Percentiles rank a stretch among this genome's conserved stretches.
Conservation (phyloP, 2,113 vertebrate genomes). For the Alethe diademata region DNA sequence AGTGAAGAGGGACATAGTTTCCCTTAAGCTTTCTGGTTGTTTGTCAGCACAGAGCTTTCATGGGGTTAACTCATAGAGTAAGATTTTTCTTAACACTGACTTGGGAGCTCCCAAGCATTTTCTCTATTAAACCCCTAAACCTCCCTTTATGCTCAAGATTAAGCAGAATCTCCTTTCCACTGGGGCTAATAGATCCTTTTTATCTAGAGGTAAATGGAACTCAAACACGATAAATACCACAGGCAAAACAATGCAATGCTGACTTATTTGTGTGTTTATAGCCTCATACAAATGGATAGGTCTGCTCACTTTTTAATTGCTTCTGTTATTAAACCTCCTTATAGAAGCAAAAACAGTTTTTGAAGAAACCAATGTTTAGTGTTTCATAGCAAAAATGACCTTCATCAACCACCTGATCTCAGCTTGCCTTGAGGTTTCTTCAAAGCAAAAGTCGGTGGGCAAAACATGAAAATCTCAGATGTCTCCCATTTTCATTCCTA, state of each 20-base stretch:
- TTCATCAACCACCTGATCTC: background rate
- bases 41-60: background rate
- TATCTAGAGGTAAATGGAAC: background rate
- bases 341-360: background rate
- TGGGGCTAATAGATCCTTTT: background rate
- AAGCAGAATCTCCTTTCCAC: background rate
- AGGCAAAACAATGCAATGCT: background rate
- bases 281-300: background rate
- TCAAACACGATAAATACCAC: background rate
- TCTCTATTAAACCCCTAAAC: background rate
- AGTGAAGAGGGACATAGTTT: background rate
- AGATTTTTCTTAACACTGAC: background rate
- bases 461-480: background rate
- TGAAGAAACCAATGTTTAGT: background rate
- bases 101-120: background rate
- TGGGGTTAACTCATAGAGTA: background rate
- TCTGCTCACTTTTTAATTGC: background rate
- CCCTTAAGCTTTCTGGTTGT: background rate
- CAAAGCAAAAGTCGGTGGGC: background rate
- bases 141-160: background rate
- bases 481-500: background rate
- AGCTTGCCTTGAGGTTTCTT: background rate
- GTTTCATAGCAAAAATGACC: background rate
- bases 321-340: background rate
- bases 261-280: background rate